These are phyloP conservation scores for Hedychridium roseum DNA, from an alignment of 2,888 invertebrate genomes.

Conservation along the genomic window DNA sequence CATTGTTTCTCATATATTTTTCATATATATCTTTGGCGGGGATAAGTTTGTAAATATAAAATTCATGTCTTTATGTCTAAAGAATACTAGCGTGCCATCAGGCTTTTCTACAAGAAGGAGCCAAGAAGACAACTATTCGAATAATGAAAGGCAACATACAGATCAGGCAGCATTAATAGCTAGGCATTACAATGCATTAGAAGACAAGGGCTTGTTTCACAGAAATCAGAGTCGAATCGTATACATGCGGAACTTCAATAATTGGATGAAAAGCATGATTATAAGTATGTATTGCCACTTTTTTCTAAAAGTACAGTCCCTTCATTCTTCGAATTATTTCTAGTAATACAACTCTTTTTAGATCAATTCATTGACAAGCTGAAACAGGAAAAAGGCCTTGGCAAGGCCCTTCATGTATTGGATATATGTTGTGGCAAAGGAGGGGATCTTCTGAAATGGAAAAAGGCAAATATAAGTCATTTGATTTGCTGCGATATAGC, in stretches of 20 bases:
- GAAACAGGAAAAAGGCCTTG: conserved; percentile 71
- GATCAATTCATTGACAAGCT: conserved; percentile 73
- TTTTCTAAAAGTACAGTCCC: conserved; percentile 9
- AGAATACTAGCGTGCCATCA: conserved; percentile 41
- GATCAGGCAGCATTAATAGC: conserved; percentile 78
- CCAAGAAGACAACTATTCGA: conserved; percentile 23
- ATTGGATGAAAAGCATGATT: conserved; percentile 97
- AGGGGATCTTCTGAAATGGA: conserved; percentile 97
- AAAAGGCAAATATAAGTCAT: conserved; percentile 80
- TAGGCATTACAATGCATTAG: conserved; percentile 90
- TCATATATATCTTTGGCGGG: neutral
- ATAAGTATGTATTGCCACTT: conserved; percentile 78
- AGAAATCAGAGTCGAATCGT: conserved; percentile 91
- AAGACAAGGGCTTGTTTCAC: conserved; percentile 81
- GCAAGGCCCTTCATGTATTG: conserved; percentile 76
- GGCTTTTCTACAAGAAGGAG: conserved; percentile 41
- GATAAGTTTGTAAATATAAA: neutral
- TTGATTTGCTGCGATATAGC: conserved; percentile 95
- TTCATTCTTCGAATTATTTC: conserved; percentile 7
- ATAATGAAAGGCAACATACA: conserved; percentile 24
- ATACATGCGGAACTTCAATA: conserved; percentile 95
- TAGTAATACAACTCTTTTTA: conserved; percentile 30
- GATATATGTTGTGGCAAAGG: conserved; percentile 99
- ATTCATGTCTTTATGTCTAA: conserved; percentile 5
- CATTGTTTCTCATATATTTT: neutral